phyloP scores from a whole-genome alignment of 53 echinoderm and acorn worm species.

The Paracentrotus lividus region DNA sequence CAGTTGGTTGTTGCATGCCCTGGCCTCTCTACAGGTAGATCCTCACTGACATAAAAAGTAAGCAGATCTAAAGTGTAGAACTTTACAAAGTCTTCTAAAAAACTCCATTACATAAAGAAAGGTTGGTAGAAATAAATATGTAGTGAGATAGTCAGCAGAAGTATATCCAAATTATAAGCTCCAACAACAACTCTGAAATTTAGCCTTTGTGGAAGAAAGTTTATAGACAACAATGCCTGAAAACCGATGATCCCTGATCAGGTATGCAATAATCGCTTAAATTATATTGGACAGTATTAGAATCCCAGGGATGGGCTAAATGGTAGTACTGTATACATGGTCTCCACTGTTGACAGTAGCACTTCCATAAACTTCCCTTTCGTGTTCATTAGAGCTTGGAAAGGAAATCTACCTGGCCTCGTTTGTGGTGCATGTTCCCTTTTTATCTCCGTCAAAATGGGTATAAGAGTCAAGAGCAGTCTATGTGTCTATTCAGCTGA shows the following conservation, averaged over 20 bases:
- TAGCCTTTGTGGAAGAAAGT: neutral
- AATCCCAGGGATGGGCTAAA: neutral
- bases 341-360: slow-evolving; percentile 44
- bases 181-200: neutral
- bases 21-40: too few species aligned
- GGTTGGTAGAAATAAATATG: neutral
- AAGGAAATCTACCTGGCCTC: slow-evolving; percentile 44
- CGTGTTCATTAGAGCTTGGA: slow-evolving; percentile 57
- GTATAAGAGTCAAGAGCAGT: neutral
- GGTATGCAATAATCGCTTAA: neutral
- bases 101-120: neutral
- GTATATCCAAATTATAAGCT: neutral
- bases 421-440: neutral
- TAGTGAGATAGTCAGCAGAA: neutral
- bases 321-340: neutral
- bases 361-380: slow-evolving; percentile 45
- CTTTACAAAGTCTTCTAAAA: too few species aligned
- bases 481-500: slow-evolving; percentile 2
- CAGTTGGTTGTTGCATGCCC: too few species aligned
- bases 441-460: neutral
- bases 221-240: neutral
- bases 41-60: too few species aligned
- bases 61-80: too few species aligned
- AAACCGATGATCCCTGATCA: neutral
- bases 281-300: neutral